Base-by-base conservation (phyloP, 2,113 vertebrate species). In the Apus apus region DNA sequence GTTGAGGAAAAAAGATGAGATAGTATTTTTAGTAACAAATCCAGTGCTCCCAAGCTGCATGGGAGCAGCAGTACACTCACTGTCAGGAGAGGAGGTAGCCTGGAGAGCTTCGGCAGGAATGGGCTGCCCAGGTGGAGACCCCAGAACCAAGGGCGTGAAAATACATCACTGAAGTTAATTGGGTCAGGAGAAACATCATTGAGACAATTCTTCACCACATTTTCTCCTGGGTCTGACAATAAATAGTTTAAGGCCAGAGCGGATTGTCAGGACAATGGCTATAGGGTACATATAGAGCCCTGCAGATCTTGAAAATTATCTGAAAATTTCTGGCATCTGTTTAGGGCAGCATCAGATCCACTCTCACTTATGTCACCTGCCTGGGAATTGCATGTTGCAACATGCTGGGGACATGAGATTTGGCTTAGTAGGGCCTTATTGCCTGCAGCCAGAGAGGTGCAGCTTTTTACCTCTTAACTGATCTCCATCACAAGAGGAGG, bases 321-420 rank as follows among this genome's bases (percentile, higher is more conserved):
- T 71, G 61, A 56, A 85, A 82, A 61, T 7, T 56, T 91, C 56
- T 89, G 46, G 7, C 22, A 56, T 40, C 10, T 48, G 8, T 50
- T 88, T 50, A 74, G 25, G 38, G 22, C 32, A 88, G 5, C 2
- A 2, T 73, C 50, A 79, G 11, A 6, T 14, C 14, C 38, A 45
- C 45, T 71, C 40, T 48, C 17, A 38, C 29, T 81, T 45, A 13
- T 26, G 20, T 29, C 36, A 66, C 19, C n/a, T 78, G 18, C 43
- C 65, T 87, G 51, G 13, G 5, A 67, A 26, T 25, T 51, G 38
- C 29, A 61, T 11, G 7, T 13, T 65, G 30, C 11, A 57, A 36
- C n/a, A 30, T 0, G 2, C 12, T 10, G 27, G 56, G n/a, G n/a
- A 36, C 3, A 5, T 23, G 48, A 72, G 17, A 11, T 0, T 82